Evolutionary conservation across 2,113 vertebrate genomes (phyloP).

Genomic region (Halichoeres trimaculatus): DNA sequence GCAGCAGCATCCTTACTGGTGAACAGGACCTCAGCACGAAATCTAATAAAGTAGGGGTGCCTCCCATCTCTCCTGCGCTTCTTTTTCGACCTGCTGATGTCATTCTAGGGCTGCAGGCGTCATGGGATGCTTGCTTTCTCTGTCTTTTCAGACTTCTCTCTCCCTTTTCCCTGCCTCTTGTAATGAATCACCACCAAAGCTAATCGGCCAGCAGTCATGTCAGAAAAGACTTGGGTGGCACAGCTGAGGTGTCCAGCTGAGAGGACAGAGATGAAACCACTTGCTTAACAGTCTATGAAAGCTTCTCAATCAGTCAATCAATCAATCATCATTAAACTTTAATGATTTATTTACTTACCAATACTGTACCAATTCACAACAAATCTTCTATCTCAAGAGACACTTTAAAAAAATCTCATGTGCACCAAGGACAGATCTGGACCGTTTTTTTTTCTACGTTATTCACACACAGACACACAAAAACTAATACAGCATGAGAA

Average conservation of each 20-base stretch:
- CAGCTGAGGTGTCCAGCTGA: slow-evolving; percentile 31
- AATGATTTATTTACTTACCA: too few relatives aligned
- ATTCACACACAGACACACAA: too few relatives aligned
- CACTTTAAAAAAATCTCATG: too few relatives aligned
- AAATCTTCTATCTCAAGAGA: too few relatives aligned
- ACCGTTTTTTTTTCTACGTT: too few relatives aligned
- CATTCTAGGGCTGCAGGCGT: slow-evolving; percentile 74
- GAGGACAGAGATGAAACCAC: not conserved
- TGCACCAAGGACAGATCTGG: too few relatives aligned
- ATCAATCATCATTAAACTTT: too few relatives aligned
- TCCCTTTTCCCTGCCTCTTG: not conserved
- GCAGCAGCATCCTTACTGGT: slow-evolving; percentile 63
- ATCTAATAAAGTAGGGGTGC: slow-evolving; percentile 70
- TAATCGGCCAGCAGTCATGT: slow-evolving; percentile 26
- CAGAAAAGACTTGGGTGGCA: slow-evolving; percentile 33
- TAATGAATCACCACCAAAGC: slow-evolving; percentile 34
- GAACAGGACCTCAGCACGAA: slow-evolving; percentile 66
- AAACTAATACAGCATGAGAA: too few relatives aligned
- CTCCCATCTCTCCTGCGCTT: slow-evolving; percentile 71
- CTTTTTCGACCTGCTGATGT: slow-evolving; percentile 77
- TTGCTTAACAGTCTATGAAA: slow-evolving; percentile 11
- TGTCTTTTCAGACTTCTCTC: slow-evolving; percentile 4
- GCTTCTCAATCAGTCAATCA: not conserved
- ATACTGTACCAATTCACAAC: too few relatives aligned
- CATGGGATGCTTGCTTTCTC: slow-evolving; percentile 67